These are phyloP conservation scores for Tortricodes alternella DNA, from an alignment of 2,888 invertebrate species.

Conservation along the genomic window DNA sequence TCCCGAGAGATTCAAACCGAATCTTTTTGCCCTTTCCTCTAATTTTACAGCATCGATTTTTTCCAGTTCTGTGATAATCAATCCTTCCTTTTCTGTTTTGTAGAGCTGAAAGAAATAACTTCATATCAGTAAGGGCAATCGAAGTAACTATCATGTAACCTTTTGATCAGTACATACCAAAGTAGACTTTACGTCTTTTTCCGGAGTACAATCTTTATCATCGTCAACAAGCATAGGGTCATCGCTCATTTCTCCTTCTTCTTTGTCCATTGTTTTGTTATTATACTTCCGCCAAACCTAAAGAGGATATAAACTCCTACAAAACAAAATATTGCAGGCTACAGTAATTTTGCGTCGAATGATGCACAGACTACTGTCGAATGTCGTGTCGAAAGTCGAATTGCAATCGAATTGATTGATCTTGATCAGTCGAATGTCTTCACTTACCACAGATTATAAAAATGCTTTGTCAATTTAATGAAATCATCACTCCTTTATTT, in stretches of 20 bases:
- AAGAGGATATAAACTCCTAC: background rate
- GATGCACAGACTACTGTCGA: background rate
- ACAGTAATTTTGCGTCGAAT: background rate
- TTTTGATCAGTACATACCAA: constrained; percentile 44
- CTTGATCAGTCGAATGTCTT: background rate
- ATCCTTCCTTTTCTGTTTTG: constrained; percentile 61
- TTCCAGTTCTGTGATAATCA: constrained; percentile 61
- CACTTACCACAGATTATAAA: background rate
- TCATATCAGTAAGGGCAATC: background rate
- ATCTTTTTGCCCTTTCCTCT: constrained; percentile 72
- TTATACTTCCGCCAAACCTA: constrained; percentile 6
- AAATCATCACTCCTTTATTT: no score
- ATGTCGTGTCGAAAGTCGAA: background rate
- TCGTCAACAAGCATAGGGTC: constrained; percentile 68
- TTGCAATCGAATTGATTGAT: background rate
- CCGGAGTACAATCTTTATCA: constrained; percentile 39
- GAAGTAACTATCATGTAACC: background rate
- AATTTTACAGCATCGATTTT: constrained; percentile 71
- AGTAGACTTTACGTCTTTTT: constrained; percentile 45
- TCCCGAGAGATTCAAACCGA: constrained; percentile 72
- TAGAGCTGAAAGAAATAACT: constrained; percentile 62
- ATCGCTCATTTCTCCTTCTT: constrained; percentile 80
- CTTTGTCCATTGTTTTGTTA: constrained; percentile 58
- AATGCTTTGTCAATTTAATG: background rate
- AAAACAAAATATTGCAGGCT: background rate